Evolutionary conservation across 2,888 invertebrate species (phyloP).

Genomic region (Coelogynopora nodosa): DNA sequence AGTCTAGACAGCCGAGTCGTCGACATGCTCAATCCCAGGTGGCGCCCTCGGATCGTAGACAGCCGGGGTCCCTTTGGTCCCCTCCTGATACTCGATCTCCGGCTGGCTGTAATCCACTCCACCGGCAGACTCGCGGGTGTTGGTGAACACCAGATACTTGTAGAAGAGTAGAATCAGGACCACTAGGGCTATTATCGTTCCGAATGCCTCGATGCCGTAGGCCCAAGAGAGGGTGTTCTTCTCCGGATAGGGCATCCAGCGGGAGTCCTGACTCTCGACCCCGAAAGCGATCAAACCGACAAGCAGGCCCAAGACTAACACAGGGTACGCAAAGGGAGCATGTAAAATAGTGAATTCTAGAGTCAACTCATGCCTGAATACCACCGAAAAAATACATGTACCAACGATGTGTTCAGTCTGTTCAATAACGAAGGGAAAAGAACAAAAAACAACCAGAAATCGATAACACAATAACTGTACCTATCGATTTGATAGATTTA

Average conservation of each 20-base stretch:
- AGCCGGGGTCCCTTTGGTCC: neutral
- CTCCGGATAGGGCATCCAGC: slow-evolving; percentile 47
- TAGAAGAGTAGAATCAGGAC: slow-evolving; percentile 30
- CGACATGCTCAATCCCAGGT: neutral
- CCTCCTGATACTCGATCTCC: neutral
- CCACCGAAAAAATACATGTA: no score
- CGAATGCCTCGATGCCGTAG: slow-evolving; percentile 42
- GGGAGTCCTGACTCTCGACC: slow-evolving; percentile 43
- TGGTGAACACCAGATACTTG: slow-evolving; percentile 1
- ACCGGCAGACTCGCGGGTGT: neutral
- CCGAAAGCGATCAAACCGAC: slow-evolving; percentile 44
- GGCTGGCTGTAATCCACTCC: neutral
- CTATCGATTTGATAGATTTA: no score
- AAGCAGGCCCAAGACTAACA: slow-evolving; percentile 38
- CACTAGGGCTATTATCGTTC: slow-evolving; percentile 16
- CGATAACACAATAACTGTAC: no score
- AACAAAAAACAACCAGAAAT: no score
- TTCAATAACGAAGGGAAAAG: no score
- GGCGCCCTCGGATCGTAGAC: slow-evolving; percentile 35
- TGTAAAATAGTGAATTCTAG: no score
- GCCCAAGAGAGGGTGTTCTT: slow-evolving; percentile 43
- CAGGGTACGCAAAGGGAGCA: neutral
- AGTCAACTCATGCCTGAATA: neutral
- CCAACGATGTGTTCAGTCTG: no score
- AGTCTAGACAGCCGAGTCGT: neutral